Evolutionary conservation across 2,113 vertebrate genomes (phyloP), one percentile per base, ranked within the genome.

Genomic region (Chaetodon trifascialis): DNA sequence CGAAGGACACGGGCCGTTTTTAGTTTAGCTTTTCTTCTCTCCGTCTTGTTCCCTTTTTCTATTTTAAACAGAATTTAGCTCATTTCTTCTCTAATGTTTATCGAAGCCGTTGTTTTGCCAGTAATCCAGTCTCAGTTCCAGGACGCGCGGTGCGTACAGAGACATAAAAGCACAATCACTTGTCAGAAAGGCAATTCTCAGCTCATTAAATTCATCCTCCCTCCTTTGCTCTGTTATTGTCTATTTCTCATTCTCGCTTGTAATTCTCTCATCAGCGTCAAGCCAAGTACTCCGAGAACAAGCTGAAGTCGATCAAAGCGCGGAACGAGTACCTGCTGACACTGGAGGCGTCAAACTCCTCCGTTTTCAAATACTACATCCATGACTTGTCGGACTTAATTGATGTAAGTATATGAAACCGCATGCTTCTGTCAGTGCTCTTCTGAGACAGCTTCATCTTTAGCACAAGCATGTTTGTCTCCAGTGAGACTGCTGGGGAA

Each of bases 251-350:
- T 85, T 51, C 25, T 34, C 14, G 25, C 54, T 42, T 89, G 59
- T 88, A 42, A 88, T 90, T 88, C 75, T 92, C 82, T 93, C 90
- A 73, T 88, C 93, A 99, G 98, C 97, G 98, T 88, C 98, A 99
- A 94, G 98, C 98, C 88, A 99, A 99, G 91, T 99, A 99, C 87
- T 99, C 97, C 0, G 98, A 99, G 93, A 99, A 99, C 95, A 99
- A 99, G 94, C 95, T 99, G 91, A 99, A 99, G 91, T 99, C 98
- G 5, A 98, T 99, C 94, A 99, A 99, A 95, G 97, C 98, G 0
- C 96, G 98, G 47, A 99, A 99, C 60, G 98, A 99, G 84, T 99
- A 99, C 92, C 96, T 99, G 64, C 96, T 99, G 90, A 99, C 98
- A 15, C 96, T 99, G 73, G 98, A 99, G 95, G 98, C 98, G 38